Conservation (phyloP, 2,113 vertebrate species). For the Hymenochirus boettgeri region DNA sequence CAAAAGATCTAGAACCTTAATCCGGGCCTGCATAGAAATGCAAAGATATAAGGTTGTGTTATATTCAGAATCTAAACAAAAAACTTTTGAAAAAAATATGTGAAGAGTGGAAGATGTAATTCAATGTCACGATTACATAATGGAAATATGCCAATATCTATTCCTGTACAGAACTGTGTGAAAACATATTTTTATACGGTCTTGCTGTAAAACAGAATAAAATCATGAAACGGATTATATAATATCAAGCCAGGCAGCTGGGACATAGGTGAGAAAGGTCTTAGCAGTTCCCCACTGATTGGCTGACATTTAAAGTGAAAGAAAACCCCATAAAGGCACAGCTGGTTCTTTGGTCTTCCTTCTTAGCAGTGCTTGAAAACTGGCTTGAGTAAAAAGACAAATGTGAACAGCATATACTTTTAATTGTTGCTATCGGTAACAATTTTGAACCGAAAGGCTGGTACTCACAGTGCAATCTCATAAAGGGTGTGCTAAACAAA, state of each 20-base stretch:
- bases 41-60: too few relatives aligned
- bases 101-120: too few relatives aligned
- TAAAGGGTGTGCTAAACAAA: too few relatives aligned
- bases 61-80: too few relatives aligned
- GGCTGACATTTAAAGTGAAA: neutral
- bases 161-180: neutral
- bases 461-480: too few relatives aligned
- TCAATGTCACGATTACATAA: neutral
- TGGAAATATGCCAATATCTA: neutral
- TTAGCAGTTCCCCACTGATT: neutral
- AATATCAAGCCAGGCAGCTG: neutral
- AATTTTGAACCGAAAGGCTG: too few relatives aligned
- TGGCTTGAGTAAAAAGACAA: neutral
- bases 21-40: too few relatives aligned
- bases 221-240: neutral
- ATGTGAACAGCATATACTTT: neutral
- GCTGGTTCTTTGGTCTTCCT: neutral
- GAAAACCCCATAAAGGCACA: neutral
- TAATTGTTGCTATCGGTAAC: too few relatives aligned
- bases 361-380: neutral
- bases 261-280: neutral
- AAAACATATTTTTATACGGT: neutral
- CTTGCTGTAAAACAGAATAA: neutral
- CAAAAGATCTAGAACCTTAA: too few relatives aligned
- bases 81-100: too few relatives aligned